Percentiles rank a stretch among this genome's conserved stretches.
Evolutionary conservation across 1,140 invertebrate genomes (phyloP).

Genomic region (Coenobita brevimanus): DNA sequence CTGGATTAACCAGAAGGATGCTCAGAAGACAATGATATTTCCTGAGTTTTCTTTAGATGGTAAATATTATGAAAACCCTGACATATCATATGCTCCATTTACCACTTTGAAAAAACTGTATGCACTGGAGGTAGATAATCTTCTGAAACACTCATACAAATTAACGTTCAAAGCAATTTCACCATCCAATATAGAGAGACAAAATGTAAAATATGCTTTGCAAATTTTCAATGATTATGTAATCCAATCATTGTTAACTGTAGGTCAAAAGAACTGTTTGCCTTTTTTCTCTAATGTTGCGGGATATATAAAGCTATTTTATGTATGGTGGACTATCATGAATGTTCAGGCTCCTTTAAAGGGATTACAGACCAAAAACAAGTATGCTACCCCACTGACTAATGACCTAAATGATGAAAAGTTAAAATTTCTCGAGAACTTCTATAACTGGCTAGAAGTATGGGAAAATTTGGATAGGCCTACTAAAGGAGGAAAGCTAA

Average conservation of each 20-base stretch:
- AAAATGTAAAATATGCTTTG: slow-evolving; percentile 15
- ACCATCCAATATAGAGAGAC: slow-evolving; percentile 1
- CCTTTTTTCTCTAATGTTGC: neutral
- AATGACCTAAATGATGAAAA: too few relatives aligned
- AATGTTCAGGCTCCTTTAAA: too few relatives aligned
- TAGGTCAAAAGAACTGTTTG: neutral
- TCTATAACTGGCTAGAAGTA: too few relatives aligned
- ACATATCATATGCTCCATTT: neutral
- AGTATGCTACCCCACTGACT: too few relatives aligned
- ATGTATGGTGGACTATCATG: slow-evolving; percentile 10
- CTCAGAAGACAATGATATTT: neutral
- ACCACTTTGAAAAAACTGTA: neutral
- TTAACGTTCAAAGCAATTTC: neutral
- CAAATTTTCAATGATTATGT: slow-evolving; percentile 21
- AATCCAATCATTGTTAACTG: neutral
- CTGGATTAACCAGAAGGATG: slow-evolving; percentile 18
- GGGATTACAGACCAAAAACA: too few relatives aligned
- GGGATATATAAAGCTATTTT: neutral
- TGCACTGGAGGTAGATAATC: neutral
- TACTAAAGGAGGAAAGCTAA: too few relatives aligned
- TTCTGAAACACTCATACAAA: slow-evolving; percentile 54
- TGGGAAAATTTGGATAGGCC: too few relatives aligned
- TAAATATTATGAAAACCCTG: neutral
- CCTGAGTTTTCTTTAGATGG: slow-evolving; percentile 2
- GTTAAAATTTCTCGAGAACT: too few relatives aligned